phyloP scores from a whole-genome alignment of 2,888 invertebrate genomes.

The Habrosyne pyritoides region DNA sequence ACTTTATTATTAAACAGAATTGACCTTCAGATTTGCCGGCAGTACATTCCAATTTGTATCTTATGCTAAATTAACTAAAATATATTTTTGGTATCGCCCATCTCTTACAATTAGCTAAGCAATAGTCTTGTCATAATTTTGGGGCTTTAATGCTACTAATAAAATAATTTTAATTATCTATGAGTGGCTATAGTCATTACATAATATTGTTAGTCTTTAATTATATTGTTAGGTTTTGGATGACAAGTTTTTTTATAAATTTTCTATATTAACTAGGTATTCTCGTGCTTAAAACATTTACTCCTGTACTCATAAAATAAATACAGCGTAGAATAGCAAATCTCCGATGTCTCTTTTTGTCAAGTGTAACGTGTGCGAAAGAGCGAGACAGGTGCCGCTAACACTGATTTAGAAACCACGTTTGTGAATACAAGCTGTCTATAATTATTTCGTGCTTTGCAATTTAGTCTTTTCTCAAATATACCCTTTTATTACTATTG shows the following conservation, averaged over 20 bases:
- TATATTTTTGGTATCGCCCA: background rate
- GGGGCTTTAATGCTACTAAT: background rate
- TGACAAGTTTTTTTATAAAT: no score
- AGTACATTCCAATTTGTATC: background rate
- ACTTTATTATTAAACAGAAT: no score
- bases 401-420: no score
- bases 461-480: constrained; percentile 14
- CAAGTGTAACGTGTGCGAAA: no score
- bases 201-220: background rate
- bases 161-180: constrained; percentile 21
- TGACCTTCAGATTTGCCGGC: no score
- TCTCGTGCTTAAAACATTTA: no score
- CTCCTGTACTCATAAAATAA: no score
- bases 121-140: background rate
- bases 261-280: no score
- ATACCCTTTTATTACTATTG: constrained; percentile 34
- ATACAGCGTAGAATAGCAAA: no score
- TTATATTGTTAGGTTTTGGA: background rate
- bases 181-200: constrained; percentile 13
- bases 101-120: background rate
- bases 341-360: no score
- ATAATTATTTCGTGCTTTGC: background rate
- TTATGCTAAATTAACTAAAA: background rate
- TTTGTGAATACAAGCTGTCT: no score
- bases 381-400: no score